Percentiles rank a stretch among this genome's conserved stretches.
These are phyloP conservation scores for Apocrypta bakeri DNA, from an alignment of 1,140 invertebrate genomes.

Conservation along the genomic window DNA sequence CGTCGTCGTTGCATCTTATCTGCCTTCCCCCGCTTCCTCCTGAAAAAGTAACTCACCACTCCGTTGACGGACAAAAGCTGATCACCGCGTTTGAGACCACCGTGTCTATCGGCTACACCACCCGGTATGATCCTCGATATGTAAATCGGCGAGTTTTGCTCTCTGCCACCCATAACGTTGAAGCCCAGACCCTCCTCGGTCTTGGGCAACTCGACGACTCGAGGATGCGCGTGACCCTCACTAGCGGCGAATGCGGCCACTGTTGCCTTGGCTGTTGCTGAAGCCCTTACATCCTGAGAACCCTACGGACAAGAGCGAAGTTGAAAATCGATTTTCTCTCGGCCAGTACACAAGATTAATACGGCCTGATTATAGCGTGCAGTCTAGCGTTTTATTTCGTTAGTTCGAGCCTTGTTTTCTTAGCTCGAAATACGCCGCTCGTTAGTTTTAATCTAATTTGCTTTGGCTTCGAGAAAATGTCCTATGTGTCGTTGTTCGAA, in stretches of 20 bases:
- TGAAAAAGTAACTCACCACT: slow-evolving; percentile 80
- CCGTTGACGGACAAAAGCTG: slow-evolving; percentile 98
- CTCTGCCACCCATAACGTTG: slow-evolving; percentile 99
- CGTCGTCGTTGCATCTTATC: too few relatives aligned
- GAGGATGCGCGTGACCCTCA: slow-evolving; percentile 98
- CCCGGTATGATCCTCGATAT: slow-evolving; percentile 99
- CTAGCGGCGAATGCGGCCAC: slow-evolving; percentile 99
- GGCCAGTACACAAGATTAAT: too few relatives aligned
- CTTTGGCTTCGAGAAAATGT: too few relatives aligned
- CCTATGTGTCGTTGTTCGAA: too few relatives aligned
- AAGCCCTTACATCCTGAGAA: slow-evolving; percentile 95
- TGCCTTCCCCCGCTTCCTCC: too few relatives aligned
- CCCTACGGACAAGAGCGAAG: slow-evolving; percentile 75
- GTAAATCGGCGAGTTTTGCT: slow-evolving; percentile 99
- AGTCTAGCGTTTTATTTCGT: not conserved
- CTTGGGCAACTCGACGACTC: slow-evolving; percentile 98
- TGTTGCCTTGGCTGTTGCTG: slow-evolving; percentile 95
- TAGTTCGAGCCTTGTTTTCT: not conserved
- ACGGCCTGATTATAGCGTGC: not conserved
- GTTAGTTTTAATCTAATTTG: too few relatives aligned
- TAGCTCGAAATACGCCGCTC: too few relatives aligned
- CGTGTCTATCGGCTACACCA: slow-evolving; percentile 98
- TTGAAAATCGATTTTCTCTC: not conserved
- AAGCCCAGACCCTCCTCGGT: slow-evolving; percentile 99
- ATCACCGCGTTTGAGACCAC: slow-evolving; percentile 97